Conservation (phyloP, 1,140 invertebrate genomes). For the Pachypeltis micranthus region DNA sequence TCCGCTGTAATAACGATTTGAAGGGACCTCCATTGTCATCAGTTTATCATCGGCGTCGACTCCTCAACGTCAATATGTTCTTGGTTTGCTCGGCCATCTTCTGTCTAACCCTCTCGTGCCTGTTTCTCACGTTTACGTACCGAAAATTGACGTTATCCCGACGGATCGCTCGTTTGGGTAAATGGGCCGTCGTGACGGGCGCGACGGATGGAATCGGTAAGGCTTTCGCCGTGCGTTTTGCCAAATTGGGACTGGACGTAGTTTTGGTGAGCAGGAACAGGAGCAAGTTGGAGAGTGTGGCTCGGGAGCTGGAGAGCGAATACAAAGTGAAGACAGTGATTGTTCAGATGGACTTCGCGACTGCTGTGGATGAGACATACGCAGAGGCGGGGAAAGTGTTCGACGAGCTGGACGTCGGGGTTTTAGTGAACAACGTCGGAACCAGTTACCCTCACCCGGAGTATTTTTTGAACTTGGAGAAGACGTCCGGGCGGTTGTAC, state of each 20-base stretch:
- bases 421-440: conserved; percentile 92
- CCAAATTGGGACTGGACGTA: conserved; percentile 63
- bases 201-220: conserved; percentile 86
- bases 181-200: conserved; percentile 83
- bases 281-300: conserved; percentile 59
- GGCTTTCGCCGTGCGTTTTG: conserved; percentile 75
- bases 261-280: conserved; percentile 70
- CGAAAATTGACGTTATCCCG: too few species aligned
- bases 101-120: too few species aligned
- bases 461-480: conserved; percentile 53
- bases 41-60: too few species aligned
- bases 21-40: too few species aligned
- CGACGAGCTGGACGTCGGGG: conserved; percentile 70
- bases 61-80: too few species aligned
- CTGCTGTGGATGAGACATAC: conserved; percentile 51
- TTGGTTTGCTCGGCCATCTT: too few species aligned
- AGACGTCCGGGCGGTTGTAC: conserved; percentile 28
- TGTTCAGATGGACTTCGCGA: conserved; percentile 74
- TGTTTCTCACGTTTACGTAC: too few species aligned
- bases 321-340: conserved; percentile 68
- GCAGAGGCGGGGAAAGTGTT: conserved; percentile 60
- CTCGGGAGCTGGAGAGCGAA: too few species aligned
- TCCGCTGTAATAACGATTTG: too few species aligned
- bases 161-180: too few species aligned
- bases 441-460: conserved; percentile 80